Base-by-base conservation (phyloP, 2,888 invertebrate genomes). In the Molorchus minor region DNA sequence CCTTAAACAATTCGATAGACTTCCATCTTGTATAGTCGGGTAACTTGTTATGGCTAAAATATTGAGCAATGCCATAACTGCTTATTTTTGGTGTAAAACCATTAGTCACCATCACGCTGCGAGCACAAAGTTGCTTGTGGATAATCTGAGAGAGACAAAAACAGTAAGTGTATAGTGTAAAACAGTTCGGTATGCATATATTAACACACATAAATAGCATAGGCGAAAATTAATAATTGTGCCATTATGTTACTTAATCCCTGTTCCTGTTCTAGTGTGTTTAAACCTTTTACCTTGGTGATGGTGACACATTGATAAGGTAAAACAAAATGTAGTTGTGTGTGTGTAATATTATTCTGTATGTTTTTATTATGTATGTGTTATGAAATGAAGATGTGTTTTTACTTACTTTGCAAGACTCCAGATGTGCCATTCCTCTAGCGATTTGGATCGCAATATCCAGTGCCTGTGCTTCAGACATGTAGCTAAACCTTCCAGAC, bases 11-110 rank as follows among this genome's bases (percentile, higher is more conserved):
- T 78, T 94, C 94, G 17, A 89, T 86, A 0, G 94, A 88, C 4
- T 87, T 87, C 93, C 93, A 94, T 38, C 94, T 82, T 0, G 88
- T 87, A 68, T 89, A 88, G 73, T 93, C 92, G 1, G 89, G 85
- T 43, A 88, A 87, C 75, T 89, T 84, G 52, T 85, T 86, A 45
- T 86, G 84, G 62, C 85, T 78, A 67, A 85, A 83, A 72, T 86
- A 88, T 57, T 90, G 88, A 0, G 89, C 84, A 40, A 93, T 82
- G 0, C 93, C 93, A 75, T 90, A 91, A 10, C 92, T 88, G 35
- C 88, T 85, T 13, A 94, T 81, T 81, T 93, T 93, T 0, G 91
- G 87, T 45, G 84, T 83, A 49, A 87, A 86, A 47, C 86, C 86
- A 43, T 86, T 85, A 12, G 84, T 84, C 20, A 94, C 81, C 2